Base-by-base conservation (phyloP, 1,140 invertebrate species). In the Acromyrmex charruanus region DNA sequence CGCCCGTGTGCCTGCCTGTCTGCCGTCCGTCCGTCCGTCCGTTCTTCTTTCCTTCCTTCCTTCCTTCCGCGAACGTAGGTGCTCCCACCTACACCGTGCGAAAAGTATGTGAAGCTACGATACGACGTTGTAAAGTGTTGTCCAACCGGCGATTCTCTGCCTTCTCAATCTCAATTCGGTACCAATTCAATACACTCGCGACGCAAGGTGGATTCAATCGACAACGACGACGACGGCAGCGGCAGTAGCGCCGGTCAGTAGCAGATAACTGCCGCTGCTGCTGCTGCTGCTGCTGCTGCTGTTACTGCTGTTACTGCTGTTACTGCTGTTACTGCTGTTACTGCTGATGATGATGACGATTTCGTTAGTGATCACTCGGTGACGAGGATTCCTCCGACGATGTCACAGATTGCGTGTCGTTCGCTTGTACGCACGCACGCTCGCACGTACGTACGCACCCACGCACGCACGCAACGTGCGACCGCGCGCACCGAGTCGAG, bases 81-180 rank as follows among this genome's bases (percentile, higher is more conserved):
- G 85, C 77, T 90, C 84, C 82, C 85, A 89, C 80, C 85, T 89
- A 91, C 87, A 79, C 89, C 53, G 51, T 59, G 18, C 44, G 77
- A 12, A 44, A 51, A 21, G 18, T 25, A 31, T 58, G 21, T 63
- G n/a, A 77, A 77, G 12, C 53, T 5, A 35, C 9, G 14, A 18
- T 49, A 80, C 28, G 51, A 55, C 39, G 16, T 21, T 16, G 63
- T 18, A 44, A 59, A 44, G 72, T 44, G 68, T 6, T 44, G 68
- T 6, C 44, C 53, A 55, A 72, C 80, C 80, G 77, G 77, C 28
- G 28, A 44, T n/a, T 25, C n/a, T 25, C n/a, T 21, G 39, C 0
- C n/a, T 31, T 31, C 31, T 44, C 31, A 35, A 35, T 80, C 61
- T 18, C 18, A 21, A 55, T 39, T 68, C 74, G 61, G 28, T 65